Conservation (phyloP, 2,888 invertebrate genomes). For the Ennomos erosarius region DNA sequence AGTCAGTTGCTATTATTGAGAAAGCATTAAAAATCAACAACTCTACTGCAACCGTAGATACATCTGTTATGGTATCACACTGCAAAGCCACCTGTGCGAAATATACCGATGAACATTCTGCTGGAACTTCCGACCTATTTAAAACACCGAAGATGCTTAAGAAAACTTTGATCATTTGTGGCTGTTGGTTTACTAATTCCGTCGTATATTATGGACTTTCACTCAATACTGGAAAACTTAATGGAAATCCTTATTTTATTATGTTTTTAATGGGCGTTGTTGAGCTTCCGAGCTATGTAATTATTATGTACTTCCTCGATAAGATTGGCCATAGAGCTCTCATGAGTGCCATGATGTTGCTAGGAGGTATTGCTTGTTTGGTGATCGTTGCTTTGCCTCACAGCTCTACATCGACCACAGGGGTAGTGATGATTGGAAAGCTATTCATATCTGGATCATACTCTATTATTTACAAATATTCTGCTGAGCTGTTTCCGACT, state of each 20-base stretch:
- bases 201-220: slow-evolving; percentile 94
- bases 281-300: slow-evolving; percentile 91
- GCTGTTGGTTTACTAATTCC: slow-evolving; percentile 95
- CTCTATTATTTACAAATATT: slow-evolving; percentile 94
- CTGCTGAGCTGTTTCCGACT: slow-evolving; percentile 94
- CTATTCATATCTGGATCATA: slow-evolving; percentile 94
- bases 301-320: slow-evolving; percentile 91
- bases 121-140: slow-evolving; percentile 90
- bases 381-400: slow-evolving; percentile 89
- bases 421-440: slow-evolving; percentile 91
- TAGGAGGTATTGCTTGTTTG: slow-evolving; percentile 92
- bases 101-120: slow-evolving; percentile 77
- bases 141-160: slow-evolving; percentile 91
- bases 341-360: slow-evolving; percentile 91
- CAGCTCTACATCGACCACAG: slow-evolving; percentile 86
- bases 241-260: slow-evolving; percentile 92
- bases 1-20: slow-evolving; percentile 90
- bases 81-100: slow-evolving; percentile 82
- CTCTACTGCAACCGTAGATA: slow-evolving; percentile 86
- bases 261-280: slow-evolving; percentile 92
- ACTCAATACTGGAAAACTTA: slow-evolving; percentile 90
- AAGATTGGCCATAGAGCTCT: slow-evolving; percentile 90
- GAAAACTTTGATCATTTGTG: slow-evolving; percentile 92
- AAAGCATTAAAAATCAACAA: slow-evolving; percentile 90
- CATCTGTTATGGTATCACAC: slow-evolving; percentile 87